phyloP scores from a whole-genome alignment of 1,140 invertebrate genomes.

The Drosophila ercepeae region DNA sequence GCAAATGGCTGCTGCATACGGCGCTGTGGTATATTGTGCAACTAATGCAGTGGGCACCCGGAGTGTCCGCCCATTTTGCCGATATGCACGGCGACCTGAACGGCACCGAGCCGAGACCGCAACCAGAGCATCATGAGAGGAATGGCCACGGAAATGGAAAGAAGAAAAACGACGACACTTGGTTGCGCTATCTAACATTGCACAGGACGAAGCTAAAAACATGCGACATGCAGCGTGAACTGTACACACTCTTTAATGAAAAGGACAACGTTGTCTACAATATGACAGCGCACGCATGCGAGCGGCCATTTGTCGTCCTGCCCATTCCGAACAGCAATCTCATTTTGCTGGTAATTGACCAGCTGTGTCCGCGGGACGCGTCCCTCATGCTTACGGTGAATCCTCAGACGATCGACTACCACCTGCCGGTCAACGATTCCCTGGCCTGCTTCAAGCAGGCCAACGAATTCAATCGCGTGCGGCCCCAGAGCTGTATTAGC shows the following conservation, averaged over 20 bases:
- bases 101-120: constrained; percentile 44
- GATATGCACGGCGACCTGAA: constrained; percentile 74
- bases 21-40: constrained; percentile 84
- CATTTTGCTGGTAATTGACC: constrained; percentile 92
- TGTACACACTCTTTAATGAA: constrained; percentile 83
- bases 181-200: constrained; percentile 85
- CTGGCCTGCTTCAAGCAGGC: constrained; percentile 87
- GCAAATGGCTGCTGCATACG: constrained; percentile 84
- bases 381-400: constrained; percentile 84
- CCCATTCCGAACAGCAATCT: constrained; percentile 93
- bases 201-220: constrained; percentile 87
- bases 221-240: constrained; percentile 81
- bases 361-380: constrained; percentile 85
- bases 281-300: constrained; percentile 83
- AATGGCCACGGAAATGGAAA: constrained; percentile 49
- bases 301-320: constrained; percentile 92
- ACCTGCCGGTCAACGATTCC: constrained; percentile 84
- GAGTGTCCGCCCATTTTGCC: constrained; percentile 83
- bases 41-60: constrained; percentile 68
- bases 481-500: constrained; percentile 88
- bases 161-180: constrained; percentile 50
- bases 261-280: constrained; percentile 80
- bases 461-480: constrained; percentile 86
- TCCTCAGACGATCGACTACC: constrained; percentile 87
- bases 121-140: constrained; percentile 46